Base-by-base conservation (phyloP, 1,140 invertebrate genomes). In the Marisa cornuarietis region DNA sequence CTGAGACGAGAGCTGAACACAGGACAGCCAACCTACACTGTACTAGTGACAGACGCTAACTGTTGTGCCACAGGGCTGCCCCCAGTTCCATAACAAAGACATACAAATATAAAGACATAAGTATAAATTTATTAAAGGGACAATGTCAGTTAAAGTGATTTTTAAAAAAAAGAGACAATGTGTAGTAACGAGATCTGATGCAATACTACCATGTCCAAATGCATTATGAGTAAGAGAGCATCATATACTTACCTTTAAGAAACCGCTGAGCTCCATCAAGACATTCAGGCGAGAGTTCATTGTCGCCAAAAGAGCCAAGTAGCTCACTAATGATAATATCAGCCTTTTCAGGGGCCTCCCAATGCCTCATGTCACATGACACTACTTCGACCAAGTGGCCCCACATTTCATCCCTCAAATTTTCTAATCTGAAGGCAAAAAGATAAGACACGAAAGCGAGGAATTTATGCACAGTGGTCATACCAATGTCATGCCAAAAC, bases 201-300 rank as follows among this genome's bases (percentile, higher is more conserved):
- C 6, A 6, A 42, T 42, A 42, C 31, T 42, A 42, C 3, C 31
- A 42, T 42, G 31, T 42, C 31, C 31, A 42, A 42, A 42, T 42
- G 31, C 31, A 42, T 42, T 42, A 42, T 58, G 54, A 58, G 3
- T 74, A 51, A 78, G 14, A 81, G 20, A 22, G 63, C 10, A 69
- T 54, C 51, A 74, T 54, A 71, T 20, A 13, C 73, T 72, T 87
- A 94, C 94, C 93, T 92, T 96, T 97, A 0, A 99, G 91, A 83
- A 97, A 95, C 66, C 94, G 93, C 85, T 97, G 94, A 20, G 97
- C 97, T 11, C 98, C 97, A 93, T 99, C 97, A 20, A 99, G 93
- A 92, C 98, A 99, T 91, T 99, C 99, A 0, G 99, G 99, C 2
- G 97, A 98, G 1, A 99, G 93, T 92, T 99, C 99, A 91, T 99